Base-by-base conservation (phyloP, 1,140 invertebrate genomes). In the Drosophila parabipectinata region DNA sequence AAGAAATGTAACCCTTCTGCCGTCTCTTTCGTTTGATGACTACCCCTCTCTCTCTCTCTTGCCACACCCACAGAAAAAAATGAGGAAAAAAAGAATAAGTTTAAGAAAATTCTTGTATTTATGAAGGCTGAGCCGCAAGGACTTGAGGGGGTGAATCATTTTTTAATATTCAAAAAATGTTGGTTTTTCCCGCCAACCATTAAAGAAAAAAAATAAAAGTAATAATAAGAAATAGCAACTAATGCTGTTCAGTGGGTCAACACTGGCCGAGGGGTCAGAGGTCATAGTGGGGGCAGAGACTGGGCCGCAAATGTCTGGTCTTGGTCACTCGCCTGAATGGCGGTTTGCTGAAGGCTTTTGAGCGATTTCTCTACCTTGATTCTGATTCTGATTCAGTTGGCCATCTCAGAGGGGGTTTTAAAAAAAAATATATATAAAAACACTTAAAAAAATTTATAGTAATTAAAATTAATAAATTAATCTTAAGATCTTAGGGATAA, bases 121-220 rank as follows among this genome's bases (percentile, higher is more conserved):
- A 37, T 37, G 9, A 12, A 10, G 34, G 3, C 34, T 37, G 34
- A 37, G 34, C 30, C 30, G 30, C 30, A 37, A 37, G 34, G 10
- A 37, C 34, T 37, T 12, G 34, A 37, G 34, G 34, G 53, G 58
- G 37, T 39, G 37, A 34, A 62, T 18, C 58, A 55, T 56, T 71
- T 81, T 85, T 87, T 79, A 82, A 81, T 79, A 78, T 88, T 76
- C 66, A 82, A 77, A 85, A 84, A 84, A 83, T 83, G 72, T 72
- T 79, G 72, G 63, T 67, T 58, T 48, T 8, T 12, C 44, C 54
- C 34, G 45, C 34, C 58, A 59, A 68, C 79, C 79, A 79, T 83
- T 83, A 79, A 79, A 73, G 72, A 50, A 79, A 68, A 58, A 72
- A 64, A 50, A 67, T 66, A 37, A 59, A n/a, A 21, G 28, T 34